A percentile compares a stretch with the other conserved stretches of the same genome.
Evolutionary conservation across 2,797 vertebrate genomes (phyloP).

Genomic region (Micromesistius poutassou): DNA sequence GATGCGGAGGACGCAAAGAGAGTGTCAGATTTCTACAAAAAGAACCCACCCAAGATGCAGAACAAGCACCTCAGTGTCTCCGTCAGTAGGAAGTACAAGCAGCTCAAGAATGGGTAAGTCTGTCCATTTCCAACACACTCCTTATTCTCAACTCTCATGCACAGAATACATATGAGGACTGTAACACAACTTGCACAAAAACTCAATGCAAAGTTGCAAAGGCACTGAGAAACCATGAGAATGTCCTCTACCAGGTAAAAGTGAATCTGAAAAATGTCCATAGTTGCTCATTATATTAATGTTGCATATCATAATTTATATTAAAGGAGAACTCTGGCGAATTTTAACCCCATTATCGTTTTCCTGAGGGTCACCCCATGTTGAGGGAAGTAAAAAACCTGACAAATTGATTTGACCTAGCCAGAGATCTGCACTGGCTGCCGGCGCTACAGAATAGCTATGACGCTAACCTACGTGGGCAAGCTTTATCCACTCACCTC

Average conservation of each 20-base stretch:
- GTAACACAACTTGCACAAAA: not conserved
- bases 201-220: not conserved
- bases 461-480: too few relatives aligned
- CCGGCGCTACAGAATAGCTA: too few relatives aligned
- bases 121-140: not conserved
- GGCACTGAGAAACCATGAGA: not conserved
- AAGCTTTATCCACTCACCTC: too few relatives aligned
- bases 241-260: too few relatives aligned
- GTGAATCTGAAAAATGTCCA: too few relatives aligned
- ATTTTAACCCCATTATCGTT: too few relatives aligned
- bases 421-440: too few relatives aligned
- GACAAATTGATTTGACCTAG: too few relatives aligned
- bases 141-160: not conserved
- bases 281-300: too few relatives aligned
- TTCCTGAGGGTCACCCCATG: too few relatives aligned
- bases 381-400: too few relatives aligned
- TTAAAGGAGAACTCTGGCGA: too few relatives aligned
- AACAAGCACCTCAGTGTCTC: slow-evolving; percentile 75
- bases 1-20: slow-evolving; percentile 65
- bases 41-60: slow-evolving; percentile 54
- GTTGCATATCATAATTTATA: not conserved
- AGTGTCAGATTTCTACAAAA: slow-evolving; percentile 62
- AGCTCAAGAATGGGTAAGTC: slow-evolving; percentile 77
- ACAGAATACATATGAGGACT: not conserved
- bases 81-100: slow-evolving; percentile 79